Percentiles rank a stretch among this genome's conserved stretches.
These are phyloP conservation scores for Eugnorisma glareosa DNA, from an alignment of 2,888 invertebrate genomes.

Conservation along the genomic window DNA sequence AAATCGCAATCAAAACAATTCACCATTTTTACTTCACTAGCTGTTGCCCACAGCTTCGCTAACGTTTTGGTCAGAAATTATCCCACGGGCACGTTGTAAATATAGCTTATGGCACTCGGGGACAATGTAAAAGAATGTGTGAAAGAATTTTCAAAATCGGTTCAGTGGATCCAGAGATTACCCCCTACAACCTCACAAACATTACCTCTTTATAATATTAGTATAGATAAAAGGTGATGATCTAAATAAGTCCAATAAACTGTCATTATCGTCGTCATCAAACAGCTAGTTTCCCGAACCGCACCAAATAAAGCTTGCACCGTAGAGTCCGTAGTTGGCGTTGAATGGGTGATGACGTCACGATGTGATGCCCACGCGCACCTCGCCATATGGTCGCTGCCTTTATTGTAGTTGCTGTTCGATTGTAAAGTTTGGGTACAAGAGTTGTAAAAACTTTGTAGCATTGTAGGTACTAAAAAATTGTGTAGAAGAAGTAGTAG, in stretches of 20 bases:
- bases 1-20: neutral
- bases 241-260: slow-evolving; percentile 26
- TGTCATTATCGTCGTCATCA: slow-evolving; percentile 7
- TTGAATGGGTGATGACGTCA: slow-evolving; percentile 84
- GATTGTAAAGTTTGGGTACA: slow-evolving; percentile 17
- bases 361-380: slow-evolving; percentile 70
- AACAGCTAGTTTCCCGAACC: slow-evolving; percentile 44
- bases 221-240: too few species aligned
- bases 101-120: too few species aligned
- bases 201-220: too few species aligned
- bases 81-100: too few species aligned
- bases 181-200: too few species aligned
- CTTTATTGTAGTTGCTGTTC: slow-evolving; percentile 52
- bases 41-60: too few species aligned
- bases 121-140: too few species aligned
- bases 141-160: too few species aligned
- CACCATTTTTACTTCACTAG: neutral
- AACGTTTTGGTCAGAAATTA: too few species aligned
- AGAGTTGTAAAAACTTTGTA: slow-evolving; percentile 6
- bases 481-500: neutral
- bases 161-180: too few species aligned
- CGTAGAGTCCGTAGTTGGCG: slow-evolving; percentile 71
- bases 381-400: slow-evolving; percentile 76
- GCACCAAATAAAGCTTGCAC: slow-evolving; percentile 68
- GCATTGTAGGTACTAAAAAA: slow-evolving; percentile 13